A percentile compares a stretch with the other conserved stretches of the same genome.
Evolutionary conservation across 2,797 vertebrate genomes (phyloP).

Genomic region (Choloepus didactylus): DNA sequence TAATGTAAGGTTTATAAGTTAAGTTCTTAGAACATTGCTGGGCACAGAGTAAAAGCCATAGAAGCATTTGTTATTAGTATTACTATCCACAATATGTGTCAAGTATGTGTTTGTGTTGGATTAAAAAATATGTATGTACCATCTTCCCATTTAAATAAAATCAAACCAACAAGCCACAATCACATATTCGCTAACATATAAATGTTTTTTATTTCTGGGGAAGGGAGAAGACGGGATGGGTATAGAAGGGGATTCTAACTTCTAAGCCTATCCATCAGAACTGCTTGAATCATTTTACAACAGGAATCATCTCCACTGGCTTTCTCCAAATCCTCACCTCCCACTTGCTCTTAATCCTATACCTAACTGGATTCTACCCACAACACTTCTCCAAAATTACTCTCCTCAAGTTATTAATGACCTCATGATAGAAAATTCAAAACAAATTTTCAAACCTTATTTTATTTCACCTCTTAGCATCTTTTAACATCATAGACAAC

Average conservation of each 20-base stretch:
- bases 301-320: not conserved
- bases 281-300: not conserved
- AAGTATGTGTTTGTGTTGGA: not conserved
- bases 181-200: not conserved
- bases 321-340: not conserved
- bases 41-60: not conserved
- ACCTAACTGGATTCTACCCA: not conserved
- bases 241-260: not conserved
- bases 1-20: not conserved
- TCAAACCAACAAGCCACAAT: not conserved
- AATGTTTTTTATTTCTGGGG: not conserved
- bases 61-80: not conserved
- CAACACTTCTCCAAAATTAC: not conserved
- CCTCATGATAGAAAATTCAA: not conserved
- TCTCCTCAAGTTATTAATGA: not conserved
- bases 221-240: not conserved
- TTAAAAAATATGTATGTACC: not conserved
- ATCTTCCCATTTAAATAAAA: not conserved
- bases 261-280: not conserved
- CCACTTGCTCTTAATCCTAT: not conserved
- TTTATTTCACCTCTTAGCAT: not conserved
- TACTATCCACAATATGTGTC: not conserved
- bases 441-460: not conserved
- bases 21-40: not conserved
- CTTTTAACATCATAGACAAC: not conserved